Base-by-base conservation (phyloP, 2,888 invertebrate species). In the Nipponacmea schrenckii region DNA sequence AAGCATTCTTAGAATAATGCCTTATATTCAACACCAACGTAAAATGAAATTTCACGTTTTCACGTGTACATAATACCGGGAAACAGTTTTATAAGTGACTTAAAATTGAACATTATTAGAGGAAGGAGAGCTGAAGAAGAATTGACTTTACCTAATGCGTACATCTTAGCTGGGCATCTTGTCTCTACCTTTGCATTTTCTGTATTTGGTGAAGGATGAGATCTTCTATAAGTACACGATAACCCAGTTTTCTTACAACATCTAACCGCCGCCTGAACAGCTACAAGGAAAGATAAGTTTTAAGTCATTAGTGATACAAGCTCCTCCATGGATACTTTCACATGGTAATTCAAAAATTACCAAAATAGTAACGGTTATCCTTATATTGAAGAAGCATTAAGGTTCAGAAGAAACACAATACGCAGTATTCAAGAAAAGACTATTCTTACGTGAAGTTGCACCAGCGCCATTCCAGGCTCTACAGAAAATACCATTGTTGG, bases 201-300 rank as follows among this genome's bases (percentile, higher is more conserved):
- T 26, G 63, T 46, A 2, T n/a, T n/a, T 26, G 26, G 69, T 24
- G 69, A 69, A 14, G 69, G 69, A 8, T 63, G 62, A 10, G 69
- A 69, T 62, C 62, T 20, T 12, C 63, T 20, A 63, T 69, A 69
- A 17, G 62, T 46, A 63, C 69, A 69, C 0, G 27, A 12, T 20
- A 69, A 27, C 1, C 69, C 69, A 4, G 69, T 69, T 46, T 62
- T 39, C 17, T 62, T 63, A 63, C 69, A 69, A 45, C 69, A 69
- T 8, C 63, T 27, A 24, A 48, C 69, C 12, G 46, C 69, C 20
- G 69, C 69, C 45, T 69, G 69, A 17, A 62, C 63, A n/a, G 64
- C 69, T 69, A 26, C 20, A 62, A 62, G 26, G 20, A 62, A 39
- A 39, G 39, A 39, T 39, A 31, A 20, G 48, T 48, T n/a, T 48